These are phyloP conservation scores for Noctua comes DNA, from an alignment of 2,888 invertebrate genomes.

Conservation along the genomic window DNA sequence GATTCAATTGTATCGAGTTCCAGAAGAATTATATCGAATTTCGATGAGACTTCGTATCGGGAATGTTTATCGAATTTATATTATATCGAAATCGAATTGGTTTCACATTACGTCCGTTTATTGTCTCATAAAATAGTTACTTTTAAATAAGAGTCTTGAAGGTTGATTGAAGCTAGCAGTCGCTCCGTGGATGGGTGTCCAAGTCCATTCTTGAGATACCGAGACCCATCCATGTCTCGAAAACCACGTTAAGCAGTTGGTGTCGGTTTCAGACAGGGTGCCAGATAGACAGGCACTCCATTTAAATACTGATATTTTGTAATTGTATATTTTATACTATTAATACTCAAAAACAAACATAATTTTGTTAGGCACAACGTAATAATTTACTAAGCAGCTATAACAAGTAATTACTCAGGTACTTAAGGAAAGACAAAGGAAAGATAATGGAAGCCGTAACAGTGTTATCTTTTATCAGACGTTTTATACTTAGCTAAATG, in stretches of 20 bases:
- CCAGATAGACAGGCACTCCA: too few species aligned
- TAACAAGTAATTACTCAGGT: conserved; percentile 55
- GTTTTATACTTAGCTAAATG: conserved; percentile 49
- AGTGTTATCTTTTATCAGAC: conserved; percentile 61
- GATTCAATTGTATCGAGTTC: conserved; percentile 40
- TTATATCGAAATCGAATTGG: conserved; percentile 3
- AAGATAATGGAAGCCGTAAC: conserved; percentile 61
- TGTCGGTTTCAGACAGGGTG: too few species aligned
- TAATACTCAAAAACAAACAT: background rate
- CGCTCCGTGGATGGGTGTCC: background rate
- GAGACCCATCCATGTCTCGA: background rate
- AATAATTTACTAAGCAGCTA: conserved; percentile 50
- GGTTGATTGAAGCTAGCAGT: background rate
- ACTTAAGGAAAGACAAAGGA: conserved; percentile 53
- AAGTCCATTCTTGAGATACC: background rate
- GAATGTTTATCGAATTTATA: conserved; percentile 13
- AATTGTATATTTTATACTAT: background rate
- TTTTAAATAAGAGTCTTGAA: background rate
- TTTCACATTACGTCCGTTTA: background rate
- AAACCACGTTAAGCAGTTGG: background rate
- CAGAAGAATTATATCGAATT: conserved; percentile 45
- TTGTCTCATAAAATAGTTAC: background rate
- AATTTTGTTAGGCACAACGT: conserved; percentile 6
- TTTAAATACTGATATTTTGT: too few species aligned
- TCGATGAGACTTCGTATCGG: conserved; percentile 7